Evolutionary conservation across 2,797 vertebrate species (phyloP).

Genomic region (Fratercula arctica): DNA sequence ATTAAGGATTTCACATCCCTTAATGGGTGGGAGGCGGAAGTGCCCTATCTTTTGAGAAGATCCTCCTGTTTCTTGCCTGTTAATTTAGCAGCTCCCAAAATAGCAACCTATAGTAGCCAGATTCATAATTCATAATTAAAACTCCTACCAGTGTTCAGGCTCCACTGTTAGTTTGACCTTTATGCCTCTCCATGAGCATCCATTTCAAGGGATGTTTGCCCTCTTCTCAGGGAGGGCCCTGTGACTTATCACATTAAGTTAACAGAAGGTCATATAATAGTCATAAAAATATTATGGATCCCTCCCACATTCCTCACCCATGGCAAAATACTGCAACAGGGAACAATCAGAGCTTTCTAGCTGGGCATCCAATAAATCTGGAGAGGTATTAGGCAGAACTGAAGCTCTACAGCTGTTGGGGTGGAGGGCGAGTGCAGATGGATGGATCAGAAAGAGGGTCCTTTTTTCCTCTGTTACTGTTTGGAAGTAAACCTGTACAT

Average conservation of each 20-base stretch:
- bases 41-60: conserved; percentile 5
- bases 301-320: conserved; percentile 54
- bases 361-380: conserved; percentile 43
- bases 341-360: conserved; percentile 42
- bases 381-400: conserved; percentile 33
- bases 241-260: conserved; percentile 27
- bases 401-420: conserved; percentile 49
- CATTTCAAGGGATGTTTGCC: conserved; percentile 5
- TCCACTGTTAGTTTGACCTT: conserved; percentile 9
- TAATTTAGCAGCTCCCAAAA: conserved; percentile 26
- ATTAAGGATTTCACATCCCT: background rate
- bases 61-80: conserved; percentile 40
- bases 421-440: background rate
- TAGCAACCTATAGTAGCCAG: conserved; percentile 4
- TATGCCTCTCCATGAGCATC: background rate
- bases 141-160: background rate
- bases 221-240: background rate
- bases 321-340: background rate
- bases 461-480: background rate
- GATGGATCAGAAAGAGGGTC: background rate
- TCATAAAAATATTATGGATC: conserved; percentile 52
- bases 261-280: conserved; percentile 45
- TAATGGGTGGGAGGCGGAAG: background rate
- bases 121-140: conserved; percentile 50
- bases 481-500: background rate